Evolutionary conservation across 2,113 vertebrate species (phyloP).

Genomic region (Ahaetulla prasina): DNA sequence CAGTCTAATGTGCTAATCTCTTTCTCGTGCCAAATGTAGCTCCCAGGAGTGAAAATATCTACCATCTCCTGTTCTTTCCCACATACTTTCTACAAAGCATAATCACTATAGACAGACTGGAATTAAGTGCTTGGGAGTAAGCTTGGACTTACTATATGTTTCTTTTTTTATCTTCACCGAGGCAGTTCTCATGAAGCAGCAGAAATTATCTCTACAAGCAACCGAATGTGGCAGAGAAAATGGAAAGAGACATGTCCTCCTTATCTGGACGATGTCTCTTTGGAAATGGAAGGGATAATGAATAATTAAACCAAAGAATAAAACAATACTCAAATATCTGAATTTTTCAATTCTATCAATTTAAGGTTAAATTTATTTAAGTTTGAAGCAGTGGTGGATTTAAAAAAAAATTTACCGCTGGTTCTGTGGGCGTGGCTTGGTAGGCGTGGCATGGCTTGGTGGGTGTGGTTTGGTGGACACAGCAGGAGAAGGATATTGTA

Average conservation of each 20-base stretch:
- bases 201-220: background rate
- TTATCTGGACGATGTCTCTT: background rate
- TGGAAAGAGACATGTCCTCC: background rate
- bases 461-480: too few relatives aligned
- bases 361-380: background rate
- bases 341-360: background rate
- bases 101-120: background rate
- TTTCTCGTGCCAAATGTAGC: background rate
- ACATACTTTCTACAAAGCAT: background rate
- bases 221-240: background rate
- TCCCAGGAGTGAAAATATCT: background rate
- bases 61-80: background rate
- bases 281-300: background rate
- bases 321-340: background rate
- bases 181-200: background rate
- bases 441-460: too few relatives aligned
- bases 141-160: background rate
- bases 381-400: too few relatives aligned
- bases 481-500: too few relatives aligned
- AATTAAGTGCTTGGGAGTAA: background rate
- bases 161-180: background rate
- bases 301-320: background rate
- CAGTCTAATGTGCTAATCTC: background rate
- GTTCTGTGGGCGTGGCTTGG: too few relatives aligned
- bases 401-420: too few relatives aligned